Conservation (phyloP, 2,113 vertebrate genomes). For the Orthonyx spaldingii region DNA sequence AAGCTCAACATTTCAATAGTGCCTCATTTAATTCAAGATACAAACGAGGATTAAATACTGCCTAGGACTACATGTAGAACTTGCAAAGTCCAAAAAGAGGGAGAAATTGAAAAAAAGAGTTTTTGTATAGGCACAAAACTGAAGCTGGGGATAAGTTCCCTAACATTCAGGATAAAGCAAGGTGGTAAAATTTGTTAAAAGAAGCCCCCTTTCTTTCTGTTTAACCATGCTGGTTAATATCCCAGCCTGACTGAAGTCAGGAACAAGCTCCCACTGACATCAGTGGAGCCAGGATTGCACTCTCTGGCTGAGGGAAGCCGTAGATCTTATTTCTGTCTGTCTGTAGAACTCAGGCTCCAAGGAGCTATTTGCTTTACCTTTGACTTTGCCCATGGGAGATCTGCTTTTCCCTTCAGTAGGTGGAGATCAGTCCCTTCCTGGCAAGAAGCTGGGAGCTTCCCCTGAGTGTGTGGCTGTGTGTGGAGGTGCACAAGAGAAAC, state of each 20-base stretch:
- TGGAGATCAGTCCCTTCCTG: background rate
- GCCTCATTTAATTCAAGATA: background rate
- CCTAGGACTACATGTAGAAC: background rate
- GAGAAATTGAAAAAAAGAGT: background rate
- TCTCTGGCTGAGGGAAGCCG: background rate
- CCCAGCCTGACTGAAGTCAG: background rate
- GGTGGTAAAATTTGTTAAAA: background rate
- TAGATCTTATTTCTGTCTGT: background rate
- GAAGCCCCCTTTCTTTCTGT: background rate
- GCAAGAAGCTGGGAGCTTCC: background rate
- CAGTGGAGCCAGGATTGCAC: background rate
- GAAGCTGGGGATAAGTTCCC: background rate
- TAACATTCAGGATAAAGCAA: background rate
- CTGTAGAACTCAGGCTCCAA: background rate
- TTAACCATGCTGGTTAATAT: background rate
- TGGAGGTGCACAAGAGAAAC: background rate
- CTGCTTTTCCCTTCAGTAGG: background rate
- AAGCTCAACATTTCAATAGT: background rate
- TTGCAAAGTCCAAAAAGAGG: background rate
- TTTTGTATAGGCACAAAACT: background rate
- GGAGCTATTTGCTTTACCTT: conserved; percentile 20
- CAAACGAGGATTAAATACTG: background rate
- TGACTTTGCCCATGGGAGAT: background rate
- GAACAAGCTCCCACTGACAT: background rate
- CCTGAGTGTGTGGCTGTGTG: background rate